Evolutionary conservation across 2,888 invertebrate genomes (phyloP), one percentile per base, ranked within the genome.

Genomic region (Minunthozetes semirufus): DNA sequence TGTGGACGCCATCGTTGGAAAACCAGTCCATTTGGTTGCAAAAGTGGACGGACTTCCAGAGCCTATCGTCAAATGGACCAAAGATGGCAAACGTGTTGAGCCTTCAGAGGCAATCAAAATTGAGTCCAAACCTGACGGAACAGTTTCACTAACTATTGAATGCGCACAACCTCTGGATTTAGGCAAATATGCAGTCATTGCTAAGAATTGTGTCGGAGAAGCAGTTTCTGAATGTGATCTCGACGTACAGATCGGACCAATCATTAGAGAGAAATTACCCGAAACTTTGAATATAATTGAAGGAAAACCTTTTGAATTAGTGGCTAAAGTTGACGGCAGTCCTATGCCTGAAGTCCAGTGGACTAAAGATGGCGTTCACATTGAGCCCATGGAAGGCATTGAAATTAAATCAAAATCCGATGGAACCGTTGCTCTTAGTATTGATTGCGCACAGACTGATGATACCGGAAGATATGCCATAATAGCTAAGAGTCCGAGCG

Each of bases 21-120:
- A 91, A 79, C 88, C 89, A 0, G 85, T 95, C 0, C 89, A 89
- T 78, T 86, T 97, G 13, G 90, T 90, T 81, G 92, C 92, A 76
- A 89, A 91, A 79, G 87, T 96, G 0, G 91, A 93, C 80, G 97
- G 95, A 76, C 93, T 94, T 82, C 98, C 97, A 0, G 87, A 90
- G 79, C 96, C 98, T 0, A 87, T 87, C 1, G 87, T 92, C 1
- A 88, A 88, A 79, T 94, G 93, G 94, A 13, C 29, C 22, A 61
- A 75, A 27, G 63, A 75, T 71, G 71, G 48, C 17, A 29, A 53
- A 42, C 63, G 19, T 2, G 33, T 75, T 0, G 50, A 74, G 19
- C 29, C 42, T 0, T 22, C 19, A 5, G 42, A 74, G 22, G 68
- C 19, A 11, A 29, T 42, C n/a, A 59, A n/a, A 50, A 75, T 73